Base-by-base conservation (phyloP, 2,797 vertebrate genomes). In the Sebastiscus albofasciatus region DNA sequence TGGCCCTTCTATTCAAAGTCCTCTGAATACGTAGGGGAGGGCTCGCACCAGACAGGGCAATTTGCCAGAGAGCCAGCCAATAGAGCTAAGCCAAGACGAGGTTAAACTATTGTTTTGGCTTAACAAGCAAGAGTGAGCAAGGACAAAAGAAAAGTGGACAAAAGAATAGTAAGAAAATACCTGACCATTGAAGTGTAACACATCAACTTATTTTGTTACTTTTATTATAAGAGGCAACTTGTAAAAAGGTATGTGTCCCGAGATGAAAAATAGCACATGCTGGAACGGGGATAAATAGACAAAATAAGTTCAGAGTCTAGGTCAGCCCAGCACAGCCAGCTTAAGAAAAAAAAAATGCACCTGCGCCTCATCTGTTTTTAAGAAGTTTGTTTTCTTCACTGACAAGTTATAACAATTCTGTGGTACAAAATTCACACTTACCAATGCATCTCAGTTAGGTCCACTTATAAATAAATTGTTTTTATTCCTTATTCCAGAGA, bases 51-150 rank as follows among this genome's bases (percentile, higher is more conserved):
- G 94, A 95, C 93, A 90, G 91, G 94, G 95, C 94, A 94, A 94
- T 94, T 92, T 95, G 94, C 94, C 95, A 95, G 90, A 93, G 93
- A 95, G 91, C 91, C 90, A 92, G 94, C 95, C 94, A 95, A 95
- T 93, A 93, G 93, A 94, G 91, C 92, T 90, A 86, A 95, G 93
- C 93, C 91, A 92, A 92, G 94, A 94, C 84, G 88, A 94, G 94
- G 94, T 95, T 94, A 94, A 95, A 95, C 94, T 94, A 95, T 96
- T 96, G 95, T 96, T 96, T 96, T 95, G 95, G 92, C 94, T 94
- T 94, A 94, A 92, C 94, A 95, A 93, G 95, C 94, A 93, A 95
- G 91, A 96, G 94, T 95, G 94, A 94, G 92, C 94, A 93, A 86
- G 94, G 91, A 96, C 95, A 96, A 96, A 96, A 90, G 93, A 81